phyloP scores from a whole-genome alignment of 1,140 invertebrate genomes.

The Ctenoplectra terminalis region DNA sequence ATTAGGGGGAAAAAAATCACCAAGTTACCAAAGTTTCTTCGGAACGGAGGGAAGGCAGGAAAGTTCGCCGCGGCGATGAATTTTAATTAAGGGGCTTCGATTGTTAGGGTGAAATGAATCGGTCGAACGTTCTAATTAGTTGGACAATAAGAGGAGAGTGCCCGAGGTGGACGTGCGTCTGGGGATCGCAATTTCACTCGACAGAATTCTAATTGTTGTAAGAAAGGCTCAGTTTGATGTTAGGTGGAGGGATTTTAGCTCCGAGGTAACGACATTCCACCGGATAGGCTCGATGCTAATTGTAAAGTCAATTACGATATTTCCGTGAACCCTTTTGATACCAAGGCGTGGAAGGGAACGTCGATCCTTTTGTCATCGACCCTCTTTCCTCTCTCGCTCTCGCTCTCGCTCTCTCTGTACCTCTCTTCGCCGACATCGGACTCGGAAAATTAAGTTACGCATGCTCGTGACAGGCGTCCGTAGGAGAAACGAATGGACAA shows the following conservation, averaged over 20 bases:
- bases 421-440: conserved; percentile 37
- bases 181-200: conserved; percentile 7
- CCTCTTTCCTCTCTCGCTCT: conserved; percentile 15
- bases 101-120: conserved; percentile 66
- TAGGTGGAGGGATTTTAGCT: conserved; percentile 30
- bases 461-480: conserved; percentile 71
- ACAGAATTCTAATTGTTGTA: conserved; percentile 62
- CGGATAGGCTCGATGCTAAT: conserved; percentile 64
- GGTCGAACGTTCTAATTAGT: conserved; percentile 70
- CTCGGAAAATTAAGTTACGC: conserved; percentile 74
- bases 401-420: conserved; percentile 8
- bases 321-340: conserved; percentile 67
- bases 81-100: conserved; percentile 69
- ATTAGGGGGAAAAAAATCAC: conserved; percentile 15
- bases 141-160: conserved; percentile 53
- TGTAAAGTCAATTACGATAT: conserved; percentile 74
- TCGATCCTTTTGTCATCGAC: conserved; percentile 61
- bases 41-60: not conserved
- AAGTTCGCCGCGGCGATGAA: conserved; percentile 56
- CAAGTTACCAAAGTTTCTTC: conserved; percentile 50
- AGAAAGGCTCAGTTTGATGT: conserved; percentile 54
- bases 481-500: conserved; percentile 66
- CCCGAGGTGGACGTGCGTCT: not conserved
- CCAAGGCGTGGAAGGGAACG: conserved; percentile 47
- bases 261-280: conserved; percentile 36